Percentiles rank a stretch among this genome's conserved stretches.
Conservation (phyloP, 2,797 vertebrate genomes). For the Acanthiza pusilla region DNA sequence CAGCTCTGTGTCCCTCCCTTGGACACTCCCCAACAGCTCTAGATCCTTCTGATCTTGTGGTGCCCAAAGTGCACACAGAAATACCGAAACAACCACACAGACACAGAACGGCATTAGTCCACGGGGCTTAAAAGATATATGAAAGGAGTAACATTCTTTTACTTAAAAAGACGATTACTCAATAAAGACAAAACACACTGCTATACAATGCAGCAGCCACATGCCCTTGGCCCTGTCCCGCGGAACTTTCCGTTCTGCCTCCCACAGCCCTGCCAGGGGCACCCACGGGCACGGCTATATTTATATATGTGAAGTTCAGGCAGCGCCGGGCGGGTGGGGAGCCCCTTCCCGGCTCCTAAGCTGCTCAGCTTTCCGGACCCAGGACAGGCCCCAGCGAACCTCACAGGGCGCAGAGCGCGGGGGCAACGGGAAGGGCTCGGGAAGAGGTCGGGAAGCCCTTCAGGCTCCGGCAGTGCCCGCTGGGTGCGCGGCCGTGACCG, state of each 20-base stretch:
- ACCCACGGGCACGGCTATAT: neutral
- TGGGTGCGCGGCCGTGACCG: neutral
- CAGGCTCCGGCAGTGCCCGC: neutral
- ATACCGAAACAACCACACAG: neutral
- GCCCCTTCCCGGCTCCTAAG: neutral
- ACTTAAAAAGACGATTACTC: too few relatives aligned
- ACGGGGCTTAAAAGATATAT: fast-evolving
- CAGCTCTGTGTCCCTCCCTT: neutral
- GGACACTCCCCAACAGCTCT: neutral
- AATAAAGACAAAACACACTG: fast-evolving
- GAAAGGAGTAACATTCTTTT: fast-evolving
- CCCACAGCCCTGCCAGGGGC: neutral
- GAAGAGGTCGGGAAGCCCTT: neutral
- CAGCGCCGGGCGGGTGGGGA: neutral
- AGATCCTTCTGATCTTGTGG: neutral
- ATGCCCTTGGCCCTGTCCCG: fast-evolving
- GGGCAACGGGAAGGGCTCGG: neutral
- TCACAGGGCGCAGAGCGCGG: neutral
- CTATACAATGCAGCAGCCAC: fast-evolving
- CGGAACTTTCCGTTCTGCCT: too few relatives aligned
- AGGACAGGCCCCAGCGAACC: neutral
- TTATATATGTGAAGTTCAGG: neutral
- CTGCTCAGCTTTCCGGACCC: neutral
- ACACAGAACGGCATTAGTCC: fast-evolving
- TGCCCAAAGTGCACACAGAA: neutral